Evolutionary conservation across 2,113 vertebrate species (phyloP).

Genomic region (Aegypius monachus): DNA sequence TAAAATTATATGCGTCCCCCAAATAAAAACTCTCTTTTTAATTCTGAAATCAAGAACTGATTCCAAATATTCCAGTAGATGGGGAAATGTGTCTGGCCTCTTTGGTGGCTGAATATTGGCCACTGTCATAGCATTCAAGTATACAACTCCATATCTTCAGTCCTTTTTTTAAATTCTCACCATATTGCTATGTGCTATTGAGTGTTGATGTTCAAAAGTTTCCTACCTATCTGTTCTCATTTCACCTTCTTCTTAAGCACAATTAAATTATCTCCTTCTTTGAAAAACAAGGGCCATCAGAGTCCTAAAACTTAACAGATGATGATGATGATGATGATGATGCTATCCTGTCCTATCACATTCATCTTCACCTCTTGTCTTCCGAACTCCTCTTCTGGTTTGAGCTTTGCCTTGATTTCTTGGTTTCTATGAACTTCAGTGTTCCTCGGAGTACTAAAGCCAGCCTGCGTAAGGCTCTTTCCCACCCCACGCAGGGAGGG

Average conservation of each 20-base stretch:
- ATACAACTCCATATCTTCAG: not conserved
- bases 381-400: not conserved
- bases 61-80: not conserved
- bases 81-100: not conserved
- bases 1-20: not conserved
- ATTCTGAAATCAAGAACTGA: not conserved
- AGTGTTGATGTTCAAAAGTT: not conserved
- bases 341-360: not conserved
- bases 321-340: not conserved
- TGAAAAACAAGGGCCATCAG: not conserved
- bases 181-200: not conserved
- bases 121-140: not conserved
- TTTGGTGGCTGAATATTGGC: not conserved
- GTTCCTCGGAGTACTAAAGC: not conserved
- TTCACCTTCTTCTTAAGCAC: not conserved
- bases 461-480: not conserved
- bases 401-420: not conserved
- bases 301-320: not conserved
- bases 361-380: not conserved
- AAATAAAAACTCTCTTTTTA: not conserved
- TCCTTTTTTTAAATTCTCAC: not conserved
- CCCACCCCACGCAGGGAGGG: not conserved
- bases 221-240: not conserved
- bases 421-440: not conserved
- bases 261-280: not conserved